phyloP scores from a whole-genome alignment of 30 jellyfish, hydroid and myxozoan species.

The Mastigias papua region DNA sequence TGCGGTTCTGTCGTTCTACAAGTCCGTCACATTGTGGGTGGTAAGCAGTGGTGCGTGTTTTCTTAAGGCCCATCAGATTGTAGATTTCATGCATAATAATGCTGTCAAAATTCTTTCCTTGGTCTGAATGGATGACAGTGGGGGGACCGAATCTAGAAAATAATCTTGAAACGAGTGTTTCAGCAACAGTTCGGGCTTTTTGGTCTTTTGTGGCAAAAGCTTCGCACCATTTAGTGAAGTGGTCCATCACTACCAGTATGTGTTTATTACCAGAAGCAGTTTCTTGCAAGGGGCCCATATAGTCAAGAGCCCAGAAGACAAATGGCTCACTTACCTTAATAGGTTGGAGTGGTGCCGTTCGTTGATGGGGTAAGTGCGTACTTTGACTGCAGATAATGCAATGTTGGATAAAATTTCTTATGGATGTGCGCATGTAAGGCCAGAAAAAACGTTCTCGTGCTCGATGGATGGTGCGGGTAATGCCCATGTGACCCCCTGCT shows the following conservation, averaged over 20 bases:
- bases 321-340: conserved; percentile 49
- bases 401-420: conserved; percentile 1
- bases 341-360: conserved; percentile 36
- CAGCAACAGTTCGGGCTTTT: conserved; percentile 52
- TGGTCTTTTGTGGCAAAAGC: too few species aligned
- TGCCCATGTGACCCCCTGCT: conserved; percentile 63
- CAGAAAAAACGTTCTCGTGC: conserved; percentile 58
- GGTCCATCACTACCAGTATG: conserved; percentile 52
- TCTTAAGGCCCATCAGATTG: conserved; percentile 48
- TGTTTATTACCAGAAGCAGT: conserved; percentile 2
- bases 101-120: conserved; percentile 10
- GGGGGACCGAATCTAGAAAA: conserved; percentile 75
- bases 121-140: conserved; percentile 68
- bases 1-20: background rate
- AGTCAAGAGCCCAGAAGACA: conserved; percentile 1
- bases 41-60: conserved; percentile 43
- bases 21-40: conserved; percentile 10
- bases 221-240: too few species aligned
- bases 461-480: conserved; percentile 45
- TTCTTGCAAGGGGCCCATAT: background rate
- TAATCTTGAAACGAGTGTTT: conserved; percentile 36
- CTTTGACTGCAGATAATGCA: conserved; percentile 54
- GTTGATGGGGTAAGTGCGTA: conserved; percentile 20
- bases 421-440: conserved; percentile 53
- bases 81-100: conserved; percentile 58